Evolutionary conservation across 92 coral and sea anemone species (phyloP), one percentile per base, ranked within the genome.

Genomic region (Pocillopora grandis): DNA sequence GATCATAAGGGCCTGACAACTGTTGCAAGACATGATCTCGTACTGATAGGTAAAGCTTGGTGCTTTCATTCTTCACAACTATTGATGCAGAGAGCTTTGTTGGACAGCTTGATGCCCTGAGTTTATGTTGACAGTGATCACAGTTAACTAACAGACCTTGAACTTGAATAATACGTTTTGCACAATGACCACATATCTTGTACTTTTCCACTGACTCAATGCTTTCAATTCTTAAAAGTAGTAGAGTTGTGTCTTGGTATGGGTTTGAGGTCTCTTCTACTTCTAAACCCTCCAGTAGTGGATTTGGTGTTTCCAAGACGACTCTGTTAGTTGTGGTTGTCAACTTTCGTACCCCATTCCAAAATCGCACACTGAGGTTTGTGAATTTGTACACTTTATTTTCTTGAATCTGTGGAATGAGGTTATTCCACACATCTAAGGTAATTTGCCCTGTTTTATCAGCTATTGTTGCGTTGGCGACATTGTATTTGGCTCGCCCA

Each of bases 61-160:
- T 76, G 36, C 84, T 84, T 65, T 85, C 90, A 66, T 68, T 61
- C 12, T 21, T 21, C 58, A 89, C 70, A 12, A 84, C 73, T 58
- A 89, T 57, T 48, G 60, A 84, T 61, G 89, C 88, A 76, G 18
- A 85, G 59, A 84, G 79, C 72, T 77, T 88, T 78, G 83, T 84
- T 67, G 75, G 84, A 71, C 91, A 88, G 16, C 66, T 76, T 35
- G 77, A 56, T 36, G 84, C 84, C 58, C 88, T 77, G 84, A 88
- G 78, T 78, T 73, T 77, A 73, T 83, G 84, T 8, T 35, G 58
- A 58, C 91, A 89, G 55, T 84, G 92, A 74, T 89, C 87, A 69
- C 89, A 88, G 18, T 69, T 72, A 23, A 88, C 85, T 21, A 88
- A 76, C 14, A 71, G 77, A 42, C 80, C 80, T 73, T 85, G 92